These are phyloP conservation scores for Cryptotis parvus DNA, from an alignment of 2,113 vertebrate genomes.

Conservation along the genomic window DNA sequence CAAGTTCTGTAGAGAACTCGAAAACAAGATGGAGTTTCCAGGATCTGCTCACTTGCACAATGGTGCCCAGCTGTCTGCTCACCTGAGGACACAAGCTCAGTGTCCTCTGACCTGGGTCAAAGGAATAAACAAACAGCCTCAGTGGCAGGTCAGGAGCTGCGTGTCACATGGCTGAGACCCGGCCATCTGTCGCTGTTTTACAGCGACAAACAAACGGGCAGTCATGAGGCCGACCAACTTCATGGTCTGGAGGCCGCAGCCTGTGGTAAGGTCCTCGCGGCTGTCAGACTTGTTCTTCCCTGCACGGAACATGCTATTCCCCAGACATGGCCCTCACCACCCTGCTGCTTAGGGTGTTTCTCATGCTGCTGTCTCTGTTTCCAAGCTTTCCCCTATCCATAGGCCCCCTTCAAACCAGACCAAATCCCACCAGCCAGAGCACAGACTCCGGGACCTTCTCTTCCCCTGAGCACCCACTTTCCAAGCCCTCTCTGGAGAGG, in stretches of 20 bases:
- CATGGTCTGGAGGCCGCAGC: background rate
- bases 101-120: slow-evolving; percentile 2
- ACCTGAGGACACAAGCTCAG: background rate
- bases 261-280: background rate
- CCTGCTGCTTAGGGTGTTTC: background rate
- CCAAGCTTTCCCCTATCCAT: background rate
- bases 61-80: background rate
- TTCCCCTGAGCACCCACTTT: background rate
- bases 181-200: background rate
- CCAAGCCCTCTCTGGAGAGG: background rate
- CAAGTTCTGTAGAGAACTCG: no score
- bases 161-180: background rate
- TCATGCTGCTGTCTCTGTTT: background rate
- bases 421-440: background rate
- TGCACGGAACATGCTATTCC: background rate
- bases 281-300: background rate
- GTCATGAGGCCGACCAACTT: background rate
- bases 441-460: background rate
- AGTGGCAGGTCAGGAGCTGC: background rate
- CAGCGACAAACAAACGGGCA: background rate
- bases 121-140: background rate
- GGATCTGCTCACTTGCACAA: no score
- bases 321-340: background rate
- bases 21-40: no score
- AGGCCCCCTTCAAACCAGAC: background rate